Evolutionary conservation across 2,888 invertebrate species (phyloP).

Genomic region (Drosophila barbarae): DNA sequence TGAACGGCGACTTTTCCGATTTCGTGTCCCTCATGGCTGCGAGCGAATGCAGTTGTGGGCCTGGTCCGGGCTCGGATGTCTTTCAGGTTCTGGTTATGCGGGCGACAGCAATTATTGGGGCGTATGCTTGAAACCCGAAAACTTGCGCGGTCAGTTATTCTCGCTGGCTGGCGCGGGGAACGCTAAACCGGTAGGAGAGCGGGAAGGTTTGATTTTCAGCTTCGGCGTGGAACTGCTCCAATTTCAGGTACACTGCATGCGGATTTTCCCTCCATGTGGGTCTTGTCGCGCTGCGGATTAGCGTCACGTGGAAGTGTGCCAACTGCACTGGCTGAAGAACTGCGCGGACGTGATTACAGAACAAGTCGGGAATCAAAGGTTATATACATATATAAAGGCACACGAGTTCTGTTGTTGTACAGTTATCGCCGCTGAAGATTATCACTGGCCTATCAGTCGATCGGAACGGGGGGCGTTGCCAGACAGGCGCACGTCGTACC

Average conservation of each 20-base stretch:
- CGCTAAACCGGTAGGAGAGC: constrained; percentile 35
- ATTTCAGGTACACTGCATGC: constrained; percentile 2
- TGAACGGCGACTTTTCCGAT: constrained; percentile 83
- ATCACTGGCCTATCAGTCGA: constrained; percentile 36
- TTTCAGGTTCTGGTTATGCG: constrained; percentile 22
- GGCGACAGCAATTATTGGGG: constrained; percentile 45
- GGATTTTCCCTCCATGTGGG: constrained; percentile 1
- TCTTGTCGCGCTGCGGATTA: constrained; percentile 6
- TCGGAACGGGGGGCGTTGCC: constrained; percentile 14
- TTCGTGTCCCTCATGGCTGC: constrained; percentile 23
- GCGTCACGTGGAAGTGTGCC: constrained; percentile 5
- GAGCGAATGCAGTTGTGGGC: constrained; percentile 10
- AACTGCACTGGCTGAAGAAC: constrained; percentile 8
- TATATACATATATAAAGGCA: constrained; percentile 32
- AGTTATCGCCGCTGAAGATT: constrained; percentile 31
- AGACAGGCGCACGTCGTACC: neutral
- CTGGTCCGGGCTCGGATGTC: constrained; percentile 13
- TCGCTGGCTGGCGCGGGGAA: constrained; percentile 9
- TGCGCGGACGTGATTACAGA: constrained; percentile 32
- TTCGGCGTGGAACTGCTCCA: constrained; percentile 1
- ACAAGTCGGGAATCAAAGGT: constrained; percentile 25
- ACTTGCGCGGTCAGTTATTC: constrained; percentile 45
- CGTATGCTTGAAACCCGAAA: constrained; percentile 31
- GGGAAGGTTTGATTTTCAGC: constrained; percentile 40
- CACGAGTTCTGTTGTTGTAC: constrained; percentile 32